Evolutionary conservation across 2,797 vertebrate genomes (phyloP), one percentile per base, ranked within the genome.

Genomic region (Oreonectes daqikongensis): DNA sequence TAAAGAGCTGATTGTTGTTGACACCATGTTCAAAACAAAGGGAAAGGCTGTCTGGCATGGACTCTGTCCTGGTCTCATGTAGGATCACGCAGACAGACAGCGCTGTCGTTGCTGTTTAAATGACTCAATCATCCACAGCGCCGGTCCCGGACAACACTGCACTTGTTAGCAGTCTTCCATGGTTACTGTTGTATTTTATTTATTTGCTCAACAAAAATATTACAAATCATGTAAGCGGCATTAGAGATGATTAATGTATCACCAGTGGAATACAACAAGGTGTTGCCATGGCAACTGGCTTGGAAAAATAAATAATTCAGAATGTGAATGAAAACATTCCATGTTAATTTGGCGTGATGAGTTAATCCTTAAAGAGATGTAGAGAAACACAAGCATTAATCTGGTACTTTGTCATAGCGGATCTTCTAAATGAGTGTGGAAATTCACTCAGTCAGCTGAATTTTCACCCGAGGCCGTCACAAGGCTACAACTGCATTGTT

Each of bases 1-100:
- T 28, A 46, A 55, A 68, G 70, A 74, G 67, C 8, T 74, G 73
- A 82, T 84, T 74, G 78, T 40, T 73, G 78, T 80, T 24, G 61
- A 79, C 79, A 74, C 72, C 46, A 64, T 61, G 55, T 72, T 72
- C 64, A 82, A 48, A 77, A 72, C 73, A 72, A 42, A 63, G 4
- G 40, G 30, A 75, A 44, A 35, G 12, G 28, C 44, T 48, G 44
- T 79, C 71, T 76, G 68, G 72, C 59, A 76, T 63, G 50, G 30
- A 32, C 6, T 63, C 69, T 73, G 75, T 73, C 64, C 55, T 38
- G 28, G 61, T 53, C 68, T 78, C 53, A 28, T 83, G 30, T 20
- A 22, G 59, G 59, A 57, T 64, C 14, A 52, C 5, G 44, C 71
- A 71, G 44, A 52, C 48, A 70, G 42, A 53, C 59, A 71, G 42